A percentile compares a stretch with the other conserved stretches of the same genome.
These are phyloP conservation scores for Baryphthengus martii DNA, from an alignment of 2,113 vertebrate species.

Conservation along the genomic window DNA sequence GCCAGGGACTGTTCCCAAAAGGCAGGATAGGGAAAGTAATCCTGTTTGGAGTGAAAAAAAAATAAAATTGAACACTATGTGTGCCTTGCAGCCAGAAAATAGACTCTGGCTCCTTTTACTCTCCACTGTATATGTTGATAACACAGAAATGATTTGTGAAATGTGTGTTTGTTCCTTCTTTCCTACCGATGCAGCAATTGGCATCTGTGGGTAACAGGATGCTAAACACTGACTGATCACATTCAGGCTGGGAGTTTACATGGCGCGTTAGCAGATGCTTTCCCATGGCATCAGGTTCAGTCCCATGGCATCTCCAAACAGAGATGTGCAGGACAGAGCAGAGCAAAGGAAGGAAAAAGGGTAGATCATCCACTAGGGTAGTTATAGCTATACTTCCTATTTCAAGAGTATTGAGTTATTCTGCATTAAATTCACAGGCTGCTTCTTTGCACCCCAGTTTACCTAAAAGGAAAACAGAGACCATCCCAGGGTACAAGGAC, in stretches of 20 bases:
- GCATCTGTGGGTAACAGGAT: background rate
- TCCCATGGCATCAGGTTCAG: background rate
- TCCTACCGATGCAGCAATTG: background rate
- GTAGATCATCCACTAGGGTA: background rate
- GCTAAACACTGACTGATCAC: background rate
- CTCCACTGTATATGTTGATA: accelerated
- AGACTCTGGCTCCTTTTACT: background rate
- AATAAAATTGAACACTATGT: background rate
- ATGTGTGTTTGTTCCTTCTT: background rate
- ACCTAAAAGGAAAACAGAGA: background rate
- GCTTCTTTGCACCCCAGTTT: background rate
- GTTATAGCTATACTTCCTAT: background rate
- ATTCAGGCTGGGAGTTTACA: background rate
- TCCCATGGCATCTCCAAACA: background rate
- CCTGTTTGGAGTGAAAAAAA: background rate
- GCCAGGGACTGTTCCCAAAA: background rate
- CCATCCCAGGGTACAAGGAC: background rate
- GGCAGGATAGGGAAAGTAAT: background rate
- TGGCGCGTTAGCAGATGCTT: background rate
- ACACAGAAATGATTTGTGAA: background rate
- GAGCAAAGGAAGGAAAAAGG: background rate
- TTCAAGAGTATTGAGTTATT: background rate
- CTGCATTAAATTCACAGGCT: background rate
- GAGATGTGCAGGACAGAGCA: background rate
- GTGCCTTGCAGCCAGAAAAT: background rate